phyloP scores from a whole-genome alignment of 2,888 invertebrate genomes.

The Calliopum simillimum region DNA sequence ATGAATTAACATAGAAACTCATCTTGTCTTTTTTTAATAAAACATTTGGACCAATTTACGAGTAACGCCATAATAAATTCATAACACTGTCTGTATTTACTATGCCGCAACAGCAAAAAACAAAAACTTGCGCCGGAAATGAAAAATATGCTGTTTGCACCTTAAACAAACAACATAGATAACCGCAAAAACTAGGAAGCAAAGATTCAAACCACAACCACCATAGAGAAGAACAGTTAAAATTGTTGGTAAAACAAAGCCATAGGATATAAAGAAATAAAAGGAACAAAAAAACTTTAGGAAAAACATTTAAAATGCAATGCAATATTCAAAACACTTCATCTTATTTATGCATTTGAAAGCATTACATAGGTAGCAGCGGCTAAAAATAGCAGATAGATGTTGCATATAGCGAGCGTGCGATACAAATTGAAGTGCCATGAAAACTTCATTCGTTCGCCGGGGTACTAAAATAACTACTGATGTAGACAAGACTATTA shows the following conservation, averaged over 20 bases:
- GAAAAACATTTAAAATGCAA: slow-evolving; percentile 44
- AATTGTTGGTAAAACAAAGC: neutral
- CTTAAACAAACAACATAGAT: too few species aligned
- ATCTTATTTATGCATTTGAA: slow-evolving; percentile 49
- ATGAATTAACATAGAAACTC: too few species aligned
- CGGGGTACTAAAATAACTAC: neutral
- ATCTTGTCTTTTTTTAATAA: too few species aligned
- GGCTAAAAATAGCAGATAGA: neutral
- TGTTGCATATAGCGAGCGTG: neutral
- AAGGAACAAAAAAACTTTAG: neutral
- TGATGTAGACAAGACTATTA: neutral
- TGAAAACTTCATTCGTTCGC: neutral
- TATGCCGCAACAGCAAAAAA: too few species aligned
- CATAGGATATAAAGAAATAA: neutral
- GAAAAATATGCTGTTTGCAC: too few species aligned
- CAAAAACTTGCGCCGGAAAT: too few species aligned
- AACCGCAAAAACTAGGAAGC: too few species aligned
- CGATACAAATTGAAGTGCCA: neutral
- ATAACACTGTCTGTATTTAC: too few species aligned
- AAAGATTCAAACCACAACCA: too few species aligned
- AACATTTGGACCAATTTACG: too few species aligned
- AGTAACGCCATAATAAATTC: too few species aligned
- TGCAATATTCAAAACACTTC: slow-evolving; percentile 56
- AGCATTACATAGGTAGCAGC: too few species aligned
- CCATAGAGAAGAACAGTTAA: neutral